phyloP scores from a whole-genome alignment of 2,888 invertebrate genomes.

The Microplitis manilae region DNA sequence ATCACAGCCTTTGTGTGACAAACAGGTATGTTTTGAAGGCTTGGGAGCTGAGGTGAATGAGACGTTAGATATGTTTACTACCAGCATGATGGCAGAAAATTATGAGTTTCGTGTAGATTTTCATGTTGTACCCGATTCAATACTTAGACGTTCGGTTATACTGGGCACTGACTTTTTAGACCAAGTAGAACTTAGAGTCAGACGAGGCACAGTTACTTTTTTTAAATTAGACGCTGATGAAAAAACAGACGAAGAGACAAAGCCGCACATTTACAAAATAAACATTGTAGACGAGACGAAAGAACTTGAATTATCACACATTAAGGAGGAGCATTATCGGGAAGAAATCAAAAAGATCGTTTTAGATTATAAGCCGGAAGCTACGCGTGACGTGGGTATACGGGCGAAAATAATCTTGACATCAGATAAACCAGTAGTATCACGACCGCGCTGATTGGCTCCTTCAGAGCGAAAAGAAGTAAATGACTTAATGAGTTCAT shows the following conservation, averaged over 20 bases:
- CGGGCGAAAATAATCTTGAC: slow-evolving; percentile 43
- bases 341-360: slow-evolving; percentile 10
- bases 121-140: slow-evolving; percentile 36
- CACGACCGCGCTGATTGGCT: slow-evolving; percentile 41
- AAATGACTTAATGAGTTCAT: slow-evolving; percentile 48
- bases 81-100: slow-evolving; percentile 28
- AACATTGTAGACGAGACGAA: not conserved
- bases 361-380: slow-evolving; percentile 37
- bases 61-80: slow-evolving; percentile 35
- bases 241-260: not conserved
- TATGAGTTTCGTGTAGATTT: slow-evolving; percentile 25
- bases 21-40: slow-evolving; percentile 31
- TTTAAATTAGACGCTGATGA: not conserved
- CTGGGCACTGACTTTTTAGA: slow-evolving; percentile 40
- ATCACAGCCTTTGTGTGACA: slow-evolving; percentile 15
- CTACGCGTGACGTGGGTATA: slow-evolving; percentile 29
- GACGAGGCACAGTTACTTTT: slow-evolving; percentile 37
- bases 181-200: slow-evolving; percentile 33
- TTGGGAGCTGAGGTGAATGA: slow-evolving; percentile 34
- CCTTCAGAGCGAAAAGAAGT: slow-evolving; percentile 42
- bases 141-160: slow-evolving; percentile 37
- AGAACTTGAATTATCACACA: not conserved
- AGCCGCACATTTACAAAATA: not conserved
- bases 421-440: slow-evolving; percentile 41
- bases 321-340: slow-evolving; percentile 2